Base-by-base conservation (phyloP, 1,140 invertebrate species). In the Zophobas atratus region DNA sequence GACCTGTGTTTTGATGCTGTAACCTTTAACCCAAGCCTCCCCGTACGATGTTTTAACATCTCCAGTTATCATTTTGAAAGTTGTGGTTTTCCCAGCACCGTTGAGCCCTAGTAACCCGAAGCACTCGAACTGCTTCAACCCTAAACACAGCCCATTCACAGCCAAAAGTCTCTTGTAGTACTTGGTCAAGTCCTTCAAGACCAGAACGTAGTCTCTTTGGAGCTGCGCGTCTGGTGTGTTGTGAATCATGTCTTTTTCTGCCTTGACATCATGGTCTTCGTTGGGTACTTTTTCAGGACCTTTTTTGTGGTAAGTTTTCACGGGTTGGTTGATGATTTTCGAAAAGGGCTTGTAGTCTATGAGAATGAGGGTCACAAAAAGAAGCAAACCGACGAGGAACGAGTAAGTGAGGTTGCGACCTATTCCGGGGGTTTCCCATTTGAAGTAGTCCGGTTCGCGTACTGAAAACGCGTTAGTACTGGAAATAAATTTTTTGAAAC, bases 31-130 rank as follows among this genome's bases (percentile, higher is more conserved):
- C 77, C 79, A 84, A 39, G 76, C 82, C 70, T 82, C 80, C 33
- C 83, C 83, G 43, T 57, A 78, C 0, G 80, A 77, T 6, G 91
- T 90, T 20, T 83, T 85, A 34, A 92, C 88, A 84, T 95, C 94
- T 20, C 96, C 96, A 1, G 96, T 97, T 74, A 97, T 86, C 93
- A 97, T 96, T 85, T 94, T 93, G 83, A 97, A 97, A 0, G 94
- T 95, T 0, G 93, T 94, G 2, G 95, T 96, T 87, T 95, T 94
- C 77, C 89, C 88, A 34, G 83, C 81, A 20, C 94, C 95, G 86
- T 96, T 96, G 1, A 94, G 90, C n/a, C 97, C 96, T 34, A 98
- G 88, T 46, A 98, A 87, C 1, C 96, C 96, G 86, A 98, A 98
- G 84, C 96, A 97, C 88, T 98, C 93, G 82, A 82, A 82, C 55